Conservation (phyloP, 2,113 vertebrate genomes). For the Rattus rattus region DNA sequence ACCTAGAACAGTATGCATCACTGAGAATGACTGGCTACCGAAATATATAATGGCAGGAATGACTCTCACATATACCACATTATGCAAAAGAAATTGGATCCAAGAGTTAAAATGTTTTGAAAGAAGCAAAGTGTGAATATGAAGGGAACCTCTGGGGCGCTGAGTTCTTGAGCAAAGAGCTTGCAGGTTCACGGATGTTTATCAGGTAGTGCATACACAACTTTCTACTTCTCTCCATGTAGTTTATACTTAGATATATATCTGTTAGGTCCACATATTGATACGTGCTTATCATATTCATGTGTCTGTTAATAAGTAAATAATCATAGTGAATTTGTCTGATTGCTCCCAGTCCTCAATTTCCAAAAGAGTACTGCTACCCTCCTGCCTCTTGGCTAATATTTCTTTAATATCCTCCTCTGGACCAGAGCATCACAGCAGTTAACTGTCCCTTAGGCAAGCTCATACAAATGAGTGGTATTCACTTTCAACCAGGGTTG, state of each 20-base stretch:
- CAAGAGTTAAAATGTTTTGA: not conserved
- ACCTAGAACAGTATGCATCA: not conserved
- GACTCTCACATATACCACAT: not conserved
- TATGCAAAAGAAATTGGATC: constrained; percentile 34
- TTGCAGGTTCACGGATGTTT: constrained; percentile 15
- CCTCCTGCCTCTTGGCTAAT: not conserved
- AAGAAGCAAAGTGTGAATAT: not conserved
- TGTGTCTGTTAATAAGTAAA: constrained; percentile 6
- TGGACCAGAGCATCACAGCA: not conserved
- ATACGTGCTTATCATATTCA: not conserved
- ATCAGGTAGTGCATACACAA: not conserved
- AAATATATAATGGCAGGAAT: not conserved
- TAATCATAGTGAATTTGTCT: not conserved
- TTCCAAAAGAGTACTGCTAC: not conserved
- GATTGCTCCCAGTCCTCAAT: not conserved
- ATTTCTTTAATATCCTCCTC: constrained; percentile 38
- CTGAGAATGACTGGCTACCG: not conserved
- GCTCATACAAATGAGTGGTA: not conserved
- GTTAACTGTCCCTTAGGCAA: not conserved
- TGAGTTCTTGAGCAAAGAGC: not conserved
- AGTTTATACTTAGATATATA: not conserved
- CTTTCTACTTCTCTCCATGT: not conserved
- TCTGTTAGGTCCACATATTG: not conserved
- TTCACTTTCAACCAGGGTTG: not conserved
- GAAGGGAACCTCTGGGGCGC: not conserved